Percentiles rank a stretch among this genome's conserved stretches.
These are phyloP conservation scores for Piezodorus guildinii DNA, from an alignment of 1,140 invertebrate genomes.

Conservation along the genomic window DNA sequence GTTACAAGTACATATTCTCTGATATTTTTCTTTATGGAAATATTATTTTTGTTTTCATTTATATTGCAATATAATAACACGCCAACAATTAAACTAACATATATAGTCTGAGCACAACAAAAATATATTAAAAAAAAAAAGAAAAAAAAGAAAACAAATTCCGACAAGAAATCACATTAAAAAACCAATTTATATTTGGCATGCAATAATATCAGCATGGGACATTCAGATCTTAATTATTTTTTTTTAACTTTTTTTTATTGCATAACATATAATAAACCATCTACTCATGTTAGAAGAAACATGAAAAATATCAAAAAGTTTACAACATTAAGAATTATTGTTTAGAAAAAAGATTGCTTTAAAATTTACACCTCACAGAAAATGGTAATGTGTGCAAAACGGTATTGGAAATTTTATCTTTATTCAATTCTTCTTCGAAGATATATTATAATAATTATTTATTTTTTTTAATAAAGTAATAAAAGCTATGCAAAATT, in stretches of 20 bases:
- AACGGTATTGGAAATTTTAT: not conserved
- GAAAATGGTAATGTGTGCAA: conserved; percentile 2
- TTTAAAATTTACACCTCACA: conserved; percentile 1
- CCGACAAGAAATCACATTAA: conserved; percentile 15
- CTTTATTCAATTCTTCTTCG: not conserved
- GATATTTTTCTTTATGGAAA: conserved; percentile 9
- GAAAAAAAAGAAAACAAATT: too few relatives aligned
- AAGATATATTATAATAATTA: conserved; percentile 15
- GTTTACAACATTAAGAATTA: conserved; percentile 11
- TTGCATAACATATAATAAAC: conserved; percentile 21
- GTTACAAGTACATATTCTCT: conserved; percentile 15
- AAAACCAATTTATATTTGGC: conserved; percentile 14
- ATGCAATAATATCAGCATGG: conserved; percentile 19
- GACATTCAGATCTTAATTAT: conserved; percentile 17
- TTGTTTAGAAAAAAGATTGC: conserved; percentile 15
- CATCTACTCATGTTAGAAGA: conserved; percentile 16
- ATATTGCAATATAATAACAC: conserved; percentile 22
- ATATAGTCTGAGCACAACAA: conserved; percentile 18
- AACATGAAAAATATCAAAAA: conserved; percentile 16
- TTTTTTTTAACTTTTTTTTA: conserved; percentile 14
- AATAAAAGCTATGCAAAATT: conserved; percentile 22
- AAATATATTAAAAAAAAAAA: conserved; percentile 9
- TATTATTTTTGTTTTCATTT: not conserved
- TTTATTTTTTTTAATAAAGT: not conserved
- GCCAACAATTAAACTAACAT: conserved; percentile 22